Conservation (phyloP, 1,140 invertebrate genomes). For the Pseudoatta argentina region DNA sequence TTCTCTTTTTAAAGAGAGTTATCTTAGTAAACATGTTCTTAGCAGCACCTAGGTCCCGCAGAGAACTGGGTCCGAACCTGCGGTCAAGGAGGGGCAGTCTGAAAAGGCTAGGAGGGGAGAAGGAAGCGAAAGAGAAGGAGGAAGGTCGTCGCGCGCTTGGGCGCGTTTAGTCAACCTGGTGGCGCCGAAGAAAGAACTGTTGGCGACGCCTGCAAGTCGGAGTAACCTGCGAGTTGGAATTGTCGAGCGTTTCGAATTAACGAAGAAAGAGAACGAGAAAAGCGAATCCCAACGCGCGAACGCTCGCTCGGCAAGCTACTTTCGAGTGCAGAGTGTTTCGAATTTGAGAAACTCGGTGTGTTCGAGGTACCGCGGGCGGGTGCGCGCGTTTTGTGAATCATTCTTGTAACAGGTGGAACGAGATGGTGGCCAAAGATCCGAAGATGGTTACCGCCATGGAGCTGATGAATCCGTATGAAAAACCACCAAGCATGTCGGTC, state of each 20-base stretch:
- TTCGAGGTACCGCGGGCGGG: background rate
- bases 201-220: constrained; percentile 52
- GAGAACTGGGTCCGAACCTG: constrained; percentile 54
- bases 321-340: background rate
- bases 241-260: constrained; percentile 8
- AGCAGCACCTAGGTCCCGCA: constrained; percentile 18
- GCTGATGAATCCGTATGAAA: constrained; percentile 82
- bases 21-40: background rate
- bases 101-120: constrained; percentile 37
- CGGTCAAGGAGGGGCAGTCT: constrained; percentile 59
- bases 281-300: background rate
- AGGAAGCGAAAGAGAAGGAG: constrained; percentile 60
- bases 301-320: background rate
- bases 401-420: constrained; percentile 49
- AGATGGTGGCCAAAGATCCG: constrained; percentile 79
- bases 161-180: constrained; percentile 82
- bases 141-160: constrained; percentile 48
- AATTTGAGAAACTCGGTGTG: background rate
- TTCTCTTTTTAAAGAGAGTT: too few relatives aligned
- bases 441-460: constrained; percentile 72
- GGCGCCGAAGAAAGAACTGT: constrained; percentile 75
- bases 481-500: constrained; percentile 79
- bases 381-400: constrained; percentile 18
- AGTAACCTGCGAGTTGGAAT: constrained; percentile 45
- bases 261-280: background rate